phyloP scores from a whole-genome alignment of 2,888 invertebrate genomes.

The Oasisia sp. region DNA sequence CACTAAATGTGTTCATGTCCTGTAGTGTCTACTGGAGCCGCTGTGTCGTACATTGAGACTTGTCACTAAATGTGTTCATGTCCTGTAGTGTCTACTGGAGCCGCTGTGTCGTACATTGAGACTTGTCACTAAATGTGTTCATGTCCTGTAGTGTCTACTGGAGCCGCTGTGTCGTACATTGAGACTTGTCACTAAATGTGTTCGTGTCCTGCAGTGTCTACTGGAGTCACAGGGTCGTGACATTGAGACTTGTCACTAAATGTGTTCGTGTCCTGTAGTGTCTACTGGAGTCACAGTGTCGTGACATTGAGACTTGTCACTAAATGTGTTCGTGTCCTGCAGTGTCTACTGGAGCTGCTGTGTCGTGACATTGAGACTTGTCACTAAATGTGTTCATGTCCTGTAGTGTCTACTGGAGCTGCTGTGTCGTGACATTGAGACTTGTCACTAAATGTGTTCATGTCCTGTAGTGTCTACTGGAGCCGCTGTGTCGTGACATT shows the following conservation, averaged over 20 bases:
- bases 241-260: background rate
- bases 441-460: background rate
- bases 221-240: background rate
- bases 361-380: background rate
- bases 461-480: background rate
- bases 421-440: background rate
- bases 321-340: background rate
- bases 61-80: background rate
- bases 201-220: background rate
- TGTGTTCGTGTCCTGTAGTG: background rate
- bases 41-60: constrained; percentile 89
- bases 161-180: background rate
- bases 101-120: constrained; percentile 75
- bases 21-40: constrained; percentile 50
- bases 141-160: background rate
- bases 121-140: background rate
- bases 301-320: background rate
- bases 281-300: background rate
- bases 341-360: background rate
- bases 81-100: constrained; percentile 62
- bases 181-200: background rate
- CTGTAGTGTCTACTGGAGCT: background rate
- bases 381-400: background rate
- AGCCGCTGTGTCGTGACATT: background rate
- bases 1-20: background rate